Conservation (phyloP, 2,113 vertebrate genomes). For the Bettongia penicillata region DNA sequence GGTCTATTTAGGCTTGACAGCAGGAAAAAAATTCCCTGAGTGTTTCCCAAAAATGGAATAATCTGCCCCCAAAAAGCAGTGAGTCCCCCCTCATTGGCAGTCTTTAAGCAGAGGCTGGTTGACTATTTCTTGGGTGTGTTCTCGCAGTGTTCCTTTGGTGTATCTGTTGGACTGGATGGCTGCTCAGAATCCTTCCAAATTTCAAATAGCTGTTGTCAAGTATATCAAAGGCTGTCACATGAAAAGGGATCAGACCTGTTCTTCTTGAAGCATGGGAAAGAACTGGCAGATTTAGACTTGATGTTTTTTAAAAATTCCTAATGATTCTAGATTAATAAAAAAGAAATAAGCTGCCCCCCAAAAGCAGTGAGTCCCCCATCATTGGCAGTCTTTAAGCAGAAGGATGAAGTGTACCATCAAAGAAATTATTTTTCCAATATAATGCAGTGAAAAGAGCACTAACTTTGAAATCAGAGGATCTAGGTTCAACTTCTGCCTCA, state of each 20-base stretch:
- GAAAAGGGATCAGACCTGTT: not conserved
- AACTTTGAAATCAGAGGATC: not conserved
- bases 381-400: not conserved
- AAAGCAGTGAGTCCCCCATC: not conserved
- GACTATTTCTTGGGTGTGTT: not conserved
- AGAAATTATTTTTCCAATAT: not conserved
- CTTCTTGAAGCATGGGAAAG: not conserved
- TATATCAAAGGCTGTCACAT: not conserved
- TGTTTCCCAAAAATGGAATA: not conserved
- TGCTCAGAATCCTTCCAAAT: not conserved
- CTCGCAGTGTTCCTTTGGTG: not conserved
- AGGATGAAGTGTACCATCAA: not conserved
- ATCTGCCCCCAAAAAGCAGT: not conserved
- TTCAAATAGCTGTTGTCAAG: not conserved
- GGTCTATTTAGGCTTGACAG: not conserved
- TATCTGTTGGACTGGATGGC: not conserved
- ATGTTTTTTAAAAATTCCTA: too few relatives aligned
- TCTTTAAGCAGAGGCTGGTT: not conserved
- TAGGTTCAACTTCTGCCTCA: not conserved
- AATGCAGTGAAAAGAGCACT: not conserved
- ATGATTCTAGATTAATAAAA: not conserved
- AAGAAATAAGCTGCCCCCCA: not conserved
- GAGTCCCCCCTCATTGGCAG: not conserved
- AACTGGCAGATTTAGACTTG: not conserved
- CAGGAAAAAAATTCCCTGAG: not conserved